These are phyloP conservation scores for Calliopum simillimum DNA, from an alignment of 2,888 invertebrate genomes.

Conservation along the genomic window DNA sequence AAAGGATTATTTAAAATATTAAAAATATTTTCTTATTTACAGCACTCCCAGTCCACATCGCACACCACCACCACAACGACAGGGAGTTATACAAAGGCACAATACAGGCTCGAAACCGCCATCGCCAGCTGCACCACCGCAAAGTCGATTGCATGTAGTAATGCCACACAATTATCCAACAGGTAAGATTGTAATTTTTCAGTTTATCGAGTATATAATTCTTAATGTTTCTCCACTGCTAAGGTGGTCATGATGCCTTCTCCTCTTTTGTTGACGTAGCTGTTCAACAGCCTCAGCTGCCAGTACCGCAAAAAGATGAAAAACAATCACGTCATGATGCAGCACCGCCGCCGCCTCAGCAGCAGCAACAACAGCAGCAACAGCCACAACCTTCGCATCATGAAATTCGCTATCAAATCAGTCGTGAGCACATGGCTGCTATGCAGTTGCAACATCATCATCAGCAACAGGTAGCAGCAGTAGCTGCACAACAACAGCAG, in stretches of 20 bases:
- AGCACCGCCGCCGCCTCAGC: conserved; percentile 47
- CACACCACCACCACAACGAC: conserved; percentile 71
- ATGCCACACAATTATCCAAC: conserved; percentile 68
- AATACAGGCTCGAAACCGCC: conserved; percentile 73
- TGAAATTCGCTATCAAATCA: conserved; percentile 68
- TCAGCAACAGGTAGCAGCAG: conserved; percentile 57
- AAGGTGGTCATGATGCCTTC: conserved; percentile 84
- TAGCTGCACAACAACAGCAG: conserved; percentile 60
- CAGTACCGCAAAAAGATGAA: conserved; percentile 76
- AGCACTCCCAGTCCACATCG: conserved; percentile 68
- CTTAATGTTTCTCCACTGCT: conserved; percentile 11
- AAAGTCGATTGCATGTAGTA: conserved; percentile 68
- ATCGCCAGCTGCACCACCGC: conserved; percentile 69
- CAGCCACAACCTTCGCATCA: conserved; percentile 60
- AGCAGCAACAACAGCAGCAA: conserved; percentile 40
- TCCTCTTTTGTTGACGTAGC: conserved; percentile 91
- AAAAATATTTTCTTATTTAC: conserved; percentile 12
- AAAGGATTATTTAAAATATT: no score
- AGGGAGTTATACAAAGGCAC: conserved; percentile 83
- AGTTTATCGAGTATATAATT: neutral
- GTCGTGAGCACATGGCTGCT: conserved; percentile 68
- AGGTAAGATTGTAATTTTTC: conserved; percentile 60
- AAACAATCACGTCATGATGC: conserved; percentile 54
- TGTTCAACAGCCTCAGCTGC: conserved; percentile 89
- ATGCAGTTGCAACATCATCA: conserved; percentile 68